These are phyloP conservation scores for Centropyge bicolor DNA, from an alignment of 2,797 vertebrate genomes.

Conservation along the genomic window DNA sequence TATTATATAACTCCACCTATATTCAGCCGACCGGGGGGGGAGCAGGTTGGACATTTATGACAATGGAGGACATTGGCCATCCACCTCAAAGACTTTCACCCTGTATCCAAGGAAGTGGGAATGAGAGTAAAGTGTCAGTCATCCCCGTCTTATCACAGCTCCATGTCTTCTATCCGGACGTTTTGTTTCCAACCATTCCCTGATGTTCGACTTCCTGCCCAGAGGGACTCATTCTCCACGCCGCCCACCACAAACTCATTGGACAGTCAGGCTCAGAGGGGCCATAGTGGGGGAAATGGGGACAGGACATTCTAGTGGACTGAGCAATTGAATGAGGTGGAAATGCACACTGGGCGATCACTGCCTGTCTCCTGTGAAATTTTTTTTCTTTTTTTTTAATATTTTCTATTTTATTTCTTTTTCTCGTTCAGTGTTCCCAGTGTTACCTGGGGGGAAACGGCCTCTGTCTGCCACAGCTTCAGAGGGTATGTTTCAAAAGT, in stretches of 20 bases:
- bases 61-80: slow-evolving; percentile 65
- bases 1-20: slow-evolving; percentile 14
- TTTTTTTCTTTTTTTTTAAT: slow-evolving; percentile 35
- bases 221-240: slow-evolving; percentile 49
- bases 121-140: slow-evolving; percentile 23
- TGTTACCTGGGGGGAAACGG: slow-evolving; percentile 48
- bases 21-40: slow-evolving; percentile 40
- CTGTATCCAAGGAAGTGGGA: slow-evolving; percentile 47
- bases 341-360: slow-evolving; percentile 75
- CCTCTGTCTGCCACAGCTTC: slow-evolving; percentile 55
- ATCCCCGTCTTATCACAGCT: slow-evolving; percentile 24
- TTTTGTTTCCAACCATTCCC: slow-evolving; percentile 62
- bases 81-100: slow-evolving; percentile 59
- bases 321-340: slow-evolving; percentile 67
- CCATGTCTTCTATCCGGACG: slow-evolving; percentile 44
- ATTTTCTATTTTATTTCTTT: slow-evolving; percentile 45
- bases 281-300: slow-evolving; percentile 34
- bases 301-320: slow-evolving; percentile 68
- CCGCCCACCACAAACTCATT: slow-evolving; percentile 58
- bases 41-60: slow-evolving; percentile 55
- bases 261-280: slow-evolving; percentile 49
- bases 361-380: slow-evolving; percentile 80
- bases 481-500: slow-evolving; percentile 57
- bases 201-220: slow-evolving; percentile 26
- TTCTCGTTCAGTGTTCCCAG: slow-evolving; percentile 61